phyloP scores from a whole-genome alignment of 2,113 vertebrate genomes.

The Clarias batrachus region DNA sequence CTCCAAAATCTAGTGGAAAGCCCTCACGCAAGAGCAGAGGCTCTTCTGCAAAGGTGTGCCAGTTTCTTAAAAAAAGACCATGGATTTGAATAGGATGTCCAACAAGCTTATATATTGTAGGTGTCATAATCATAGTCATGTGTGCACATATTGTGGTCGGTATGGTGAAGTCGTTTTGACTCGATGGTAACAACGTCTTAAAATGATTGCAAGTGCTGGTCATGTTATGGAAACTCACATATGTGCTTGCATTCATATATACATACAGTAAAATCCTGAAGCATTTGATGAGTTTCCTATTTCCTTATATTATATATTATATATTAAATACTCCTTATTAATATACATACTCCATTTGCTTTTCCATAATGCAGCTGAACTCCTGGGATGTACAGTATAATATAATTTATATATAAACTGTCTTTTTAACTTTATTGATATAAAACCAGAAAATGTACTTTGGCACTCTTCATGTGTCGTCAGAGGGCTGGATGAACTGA shows the following conservation, averaged over 20 bases:
- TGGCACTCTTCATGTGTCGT: neutral
- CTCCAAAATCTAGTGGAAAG: neutral
- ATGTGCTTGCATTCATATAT: neutral
- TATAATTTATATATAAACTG: neutral
- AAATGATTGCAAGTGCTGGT: neutral
- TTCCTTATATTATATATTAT: neutral
- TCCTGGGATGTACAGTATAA: neutral
- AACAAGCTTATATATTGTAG: neutral
- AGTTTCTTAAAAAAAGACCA: neutral
- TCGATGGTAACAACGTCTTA: neutral
- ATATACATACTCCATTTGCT: too few species aligned
- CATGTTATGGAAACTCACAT: neutral
- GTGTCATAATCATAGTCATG: neutral
- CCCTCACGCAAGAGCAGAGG: neutral
- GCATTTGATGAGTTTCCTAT: neutral
- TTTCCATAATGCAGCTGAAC: neutral
- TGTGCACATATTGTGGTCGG: neutral
- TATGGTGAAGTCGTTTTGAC: neutral
- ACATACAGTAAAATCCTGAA: neutral
- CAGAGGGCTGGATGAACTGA: slow-evolving; percentile 70
- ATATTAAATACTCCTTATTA: neutral
- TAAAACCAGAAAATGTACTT: neutral
- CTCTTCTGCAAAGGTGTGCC: neutral
- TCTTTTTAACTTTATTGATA: neutral
- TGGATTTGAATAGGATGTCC: neutral